These are phyloP conservation scores for Ciconia nigra DNA, from an alignment of 2,797 vertebrate species.

Conservation along the genomic window DNA sequence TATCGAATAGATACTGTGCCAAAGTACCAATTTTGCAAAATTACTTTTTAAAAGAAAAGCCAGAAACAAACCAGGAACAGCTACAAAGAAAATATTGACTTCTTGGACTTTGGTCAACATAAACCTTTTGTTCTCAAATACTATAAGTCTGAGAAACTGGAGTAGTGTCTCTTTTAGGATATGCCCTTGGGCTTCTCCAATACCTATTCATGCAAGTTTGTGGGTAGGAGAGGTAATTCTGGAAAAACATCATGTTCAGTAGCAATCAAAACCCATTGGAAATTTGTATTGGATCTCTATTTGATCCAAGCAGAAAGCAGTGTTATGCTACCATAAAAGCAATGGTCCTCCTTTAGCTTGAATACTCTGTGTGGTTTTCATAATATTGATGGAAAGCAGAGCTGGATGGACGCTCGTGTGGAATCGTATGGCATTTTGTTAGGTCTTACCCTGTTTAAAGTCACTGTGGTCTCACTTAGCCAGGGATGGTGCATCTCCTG, in stretches of 20 bases:
- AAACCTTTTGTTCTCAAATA: background rate
- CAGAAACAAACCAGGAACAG: background rate
- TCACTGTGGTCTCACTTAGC: background rate
- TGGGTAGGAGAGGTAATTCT: background rate
- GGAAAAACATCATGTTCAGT: background rate
- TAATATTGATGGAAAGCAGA: background rate
- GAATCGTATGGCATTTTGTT: background rate
- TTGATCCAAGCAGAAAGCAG: background rate
- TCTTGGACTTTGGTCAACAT: background rate
- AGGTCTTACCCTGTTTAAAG: background rate
- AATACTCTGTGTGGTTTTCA: background rate
- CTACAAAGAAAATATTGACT: background rate
- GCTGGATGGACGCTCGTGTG: background rate
- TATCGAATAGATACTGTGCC: background rate
- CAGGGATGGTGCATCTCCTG: fast-evolving
- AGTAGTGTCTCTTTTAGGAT: background rate
- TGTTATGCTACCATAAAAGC: background rate
- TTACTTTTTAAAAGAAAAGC: background rate
- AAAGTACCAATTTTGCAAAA: background rate
- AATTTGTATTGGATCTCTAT: background rate
- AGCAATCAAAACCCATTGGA: background rate
- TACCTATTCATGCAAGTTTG: background rate
- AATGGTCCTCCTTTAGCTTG: background rate
- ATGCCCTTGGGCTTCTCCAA: background rate
- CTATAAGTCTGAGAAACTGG: background rate